phyloP scores from a whole-genome alignment of 2,888 invertebrate species.

The Tupiocoris notatus region DNA sequence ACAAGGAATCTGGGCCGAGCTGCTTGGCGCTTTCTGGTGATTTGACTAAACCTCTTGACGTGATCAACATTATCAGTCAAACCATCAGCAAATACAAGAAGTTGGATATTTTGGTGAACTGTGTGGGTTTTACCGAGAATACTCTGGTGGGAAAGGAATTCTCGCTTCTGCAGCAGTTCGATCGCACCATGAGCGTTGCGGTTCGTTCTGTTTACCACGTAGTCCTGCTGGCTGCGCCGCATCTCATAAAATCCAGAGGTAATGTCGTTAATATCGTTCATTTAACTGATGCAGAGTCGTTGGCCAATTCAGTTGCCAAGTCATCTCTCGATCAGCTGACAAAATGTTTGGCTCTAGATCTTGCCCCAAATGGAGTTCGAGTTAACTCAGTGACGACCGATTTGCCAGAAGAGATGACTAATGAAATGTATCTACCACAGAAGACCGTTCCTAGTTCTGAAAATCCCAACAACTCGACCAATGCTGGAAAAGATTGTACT shows the following conservation, averaged over 20 bases:
- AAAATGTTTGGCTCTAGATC: constrained; percentile 82
- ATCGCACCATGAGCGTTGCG: constrained; percentile 85
- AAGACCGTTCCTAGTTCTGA: no score
- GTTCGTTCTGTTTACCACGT: constrained; percentile 78
- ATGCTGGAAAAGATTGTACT: neutral
- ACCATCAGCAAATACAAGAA: constrained; percentile 73
- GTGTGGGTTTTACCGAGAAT: neutral
- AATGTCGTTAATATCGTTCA: constrained; percentile 68
- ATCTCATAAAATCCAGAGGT: constrained; percentile 78
- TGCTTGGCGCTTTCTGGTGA: constrained; percentile 57
- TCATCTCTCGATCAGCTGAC: constrained; percentile 93
- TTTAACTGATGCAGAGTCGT: constrained; percentile 84
- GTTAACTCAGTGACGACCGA: constrained; percentile 92
- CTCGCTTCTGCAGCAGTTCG: constrained; percentile 72
- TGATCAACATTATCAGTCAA: constrained; percentile 61
- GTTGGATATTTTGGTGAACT: constrained; percentile 58
- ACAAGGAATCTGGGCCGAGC: constrained; percentile 58
- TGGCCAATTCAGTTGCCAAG: constrained; percentile 91
- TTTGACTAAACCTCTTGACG: constrained; percentile 65
- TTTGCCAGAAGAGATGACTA: neutral
- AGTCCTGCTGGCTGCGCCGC: constrained; percentile 83
- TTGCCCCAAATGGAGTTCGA: constrained; percentile 77
- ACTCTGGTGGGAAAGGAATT: neutral
- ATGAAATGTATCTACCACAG: no score
- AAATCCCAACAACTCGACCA: no score